Evolutionary conservation across 2,113 vertebrate species (phyloP).

Genomic region (Perca flavescens): DNA sequence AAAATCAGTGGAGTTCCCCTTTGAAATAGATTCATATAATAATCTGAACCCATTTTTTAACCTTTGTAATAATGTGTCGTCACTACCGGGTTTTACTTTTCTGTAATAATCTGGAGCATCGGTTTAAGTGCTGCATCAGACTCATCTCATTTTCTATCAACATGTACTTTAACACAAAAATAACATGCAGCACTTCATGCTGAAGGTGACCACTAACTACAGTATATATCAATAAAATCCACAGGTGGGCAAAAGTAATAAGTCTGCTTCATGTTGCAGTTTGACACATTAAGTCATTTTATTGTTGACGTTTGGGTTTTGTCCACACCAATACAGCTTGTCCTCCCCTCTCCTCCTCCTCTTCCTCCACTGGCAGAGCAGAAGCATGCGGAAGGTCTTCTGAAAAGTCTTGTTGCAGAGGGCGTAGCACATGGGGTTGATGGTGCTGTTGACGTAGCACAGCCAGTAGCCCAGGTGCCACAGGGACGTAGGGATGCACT

Average conservation of each 20-base stretch:
- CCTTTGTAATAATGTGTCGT: background rate
- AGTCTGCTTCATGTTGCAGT: background rate
- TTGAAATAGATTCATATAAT: background rate
- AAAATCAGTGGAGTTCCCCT: background rate
- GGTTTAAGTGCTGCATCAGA: slow-evolving; percentile 19
- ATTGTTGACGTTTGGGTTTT: slow-evolving; percentile 83
- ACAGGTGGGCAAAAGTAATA: background rate
- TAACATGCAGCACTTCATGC: slow-evolving; percentile 59
- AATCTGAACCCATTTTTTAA: slow-evolving; percentile 22
- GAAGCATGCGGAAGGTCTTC: slow-evolving; percentile 97
- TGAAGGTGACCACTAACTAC: slow-evolving; percentile 31
- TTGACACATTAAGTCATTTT: slow-evolving; percentile 71
- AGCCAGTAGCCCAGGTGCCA: slow-evolving; percentile 99
- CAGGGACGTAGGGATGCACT: slow-evolving; percentile 92
- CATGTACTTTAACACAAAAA: slow-evolving; percentile 43
- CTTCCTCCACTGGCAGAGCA: slow-evolving; percentile 93
- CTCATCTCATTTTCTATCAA: slow-evolving; percentile 34
- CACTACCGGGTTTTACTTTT: background rate
- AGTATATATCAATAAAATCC: slow-evolving; percentile 19
- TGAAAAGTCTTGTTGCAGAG: slow-evolving; percentile 99
- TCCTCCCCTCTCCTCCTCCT: slow-evolving; percentile 88
- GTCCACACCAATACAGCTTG: slow-evolving; percentile 91
- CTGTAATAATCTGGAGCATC: slow-evolving; percentile 16
- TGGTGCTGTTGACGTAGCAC: slow-evolving; percentile 98
- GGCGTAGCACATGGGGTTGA: slow-evolving; percentile 99